These are phyloP conservation scores for Cyclopterus lumpus DNA, from an alignment of 2,797 vertebrate genomes.

Conservation along the genomic window DNA sequence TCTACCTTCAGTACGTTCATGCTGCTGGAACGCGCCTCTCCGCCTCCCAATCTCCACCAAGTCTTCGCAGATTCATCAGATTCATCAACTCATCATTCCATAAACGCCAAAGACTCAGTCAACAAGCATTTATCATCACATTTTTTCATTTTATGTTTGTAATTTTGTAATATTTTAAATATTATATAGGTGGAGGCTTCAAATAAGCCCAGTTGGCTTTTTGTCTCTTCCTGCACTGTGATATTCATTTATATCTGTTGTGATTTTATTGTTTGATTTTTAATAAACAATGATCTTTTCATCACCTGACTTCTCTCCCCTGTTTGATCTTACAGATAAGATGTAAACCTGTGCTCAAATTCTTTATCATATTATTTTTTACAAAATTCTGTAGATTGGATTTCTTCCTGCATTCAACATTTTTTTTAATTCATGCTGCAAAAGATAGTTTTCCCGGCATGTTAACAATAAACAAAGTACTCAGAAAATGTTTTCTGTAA, in stretches of 20 bases:
- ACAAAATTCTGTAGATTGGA: neutral
- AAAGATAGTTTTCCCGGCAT: neutral
- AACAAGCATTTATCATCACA: neutral
- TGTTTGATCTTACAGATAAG: neutral
- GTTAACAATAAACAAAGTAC: neutral
- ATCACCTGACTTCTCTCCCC: neutral
- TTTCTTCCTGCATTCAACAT: neutral
- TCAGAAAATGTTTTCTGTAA: neutral
- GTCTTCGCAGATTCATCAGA: neutral
- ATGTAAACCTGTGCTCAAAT: neutral
- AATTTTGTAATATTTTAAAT: no score
- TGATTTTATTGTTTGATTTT: no score
- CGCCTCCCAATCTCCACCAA: neutral
- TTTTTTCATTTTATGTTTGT: no score
- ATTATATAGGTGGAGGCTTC: no score
- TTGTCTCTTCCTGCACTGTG: no score
- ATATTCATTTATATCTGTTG: no score
- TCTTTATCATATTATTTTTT: neutral
- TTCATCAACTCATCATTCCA: neutral
- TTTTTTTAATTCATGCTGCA: neutral
- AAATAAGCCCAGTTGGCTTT: no score
- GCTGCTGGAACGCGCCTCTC: neutral
- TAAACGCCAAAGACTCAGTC: neutral
- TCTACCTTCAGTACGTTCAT: neutral
- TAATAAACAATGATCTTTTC: neutral